Percentiles rank a stretch among this genome's conserved stretches.
These are phyloP conservation scores for Metellina segmentata DNA, from an alignment of 2,888 invertebrate genomes.

Conservation along the genomic window DNA sequence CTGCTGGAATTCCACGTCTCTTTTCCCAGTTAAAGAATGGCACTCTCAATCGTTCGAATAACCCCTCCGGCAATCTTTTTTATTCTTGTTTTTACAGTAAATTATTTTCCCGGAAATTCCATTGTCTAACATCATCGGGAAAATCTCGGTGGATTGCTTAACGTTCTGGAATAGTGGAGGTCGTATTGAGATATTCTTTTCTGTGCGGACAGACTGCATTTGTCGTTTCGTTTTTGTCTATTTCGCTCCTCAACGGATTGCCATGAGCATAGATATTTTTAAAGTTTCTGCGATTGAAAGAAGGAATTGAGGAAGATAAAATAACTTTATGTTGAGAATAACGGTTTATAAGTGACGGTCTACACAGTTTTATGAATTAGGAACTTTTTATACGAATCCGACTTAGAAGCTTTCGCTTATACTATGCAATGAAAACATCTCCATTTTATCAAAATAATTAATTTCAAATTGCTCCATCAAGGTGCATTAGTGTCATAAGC, in stretches of 20 bases:
- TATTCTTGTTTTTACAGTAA: conserved; percentile 38
- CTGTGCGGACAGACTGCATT: neutral
- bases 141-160: conserved; percentile 37
- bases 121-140: conserved; percentile 38
- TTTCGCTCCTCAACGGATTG: neutral
- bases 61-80: conserved; percentile 35
- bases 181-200: conserved; percentile 26
- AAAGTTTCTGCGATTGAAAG: neutral
- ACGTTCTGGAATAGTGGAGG: conserved; percentile 49
- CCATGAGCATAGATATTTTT: neutral
- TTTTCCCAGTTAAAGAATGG: conserved; percentile 38
- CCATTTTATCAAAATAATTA: too few species aligned
- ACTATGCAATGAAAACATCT: too few species aligned
- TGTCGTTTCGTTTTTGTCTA: neutral
- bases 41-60: conserved; percentile 43
- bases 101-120: conserved; percentile 51
- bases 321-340: neutral
- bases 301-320: neutral
- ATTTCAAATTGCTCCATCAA: too few species aligned
- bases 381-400: too few species aligned
- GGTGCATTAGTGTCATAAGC: too few species aligned
- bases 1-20: conserved; percentile 7
- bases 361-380: too few species aligned
- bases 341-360: too few species aligned
- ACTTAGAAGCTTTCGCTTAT: too few species aligned